Conservation (phyloP, 2,113 vertebrate genomes). For the Mormyrus lacerda region DNA sequence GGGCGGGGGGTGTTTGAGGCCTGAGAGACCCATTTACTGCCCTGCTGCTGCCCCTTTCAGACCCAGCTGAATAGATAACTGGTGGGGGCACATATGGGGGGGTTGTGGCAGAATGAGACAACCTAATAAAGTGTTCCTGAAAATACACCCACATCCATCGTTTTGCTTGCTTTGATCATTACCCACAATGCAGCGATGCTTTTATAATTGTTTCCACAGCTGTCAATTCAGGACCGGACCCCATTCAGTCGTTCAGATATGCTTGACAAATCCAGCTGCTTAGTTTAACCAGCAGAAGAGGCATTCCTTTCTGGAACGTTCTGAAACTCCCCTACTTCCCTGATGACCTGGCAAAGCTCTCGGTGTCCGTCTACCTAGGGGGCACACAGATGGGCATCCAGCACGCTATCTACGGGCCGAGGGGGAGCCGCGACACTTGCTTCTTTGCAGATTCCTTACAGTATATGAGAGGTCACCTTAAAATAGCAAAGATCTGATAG, state of each 20-base stretch:
- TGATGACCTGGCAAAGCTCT: neutral
- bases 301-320: neutral
- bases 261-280: neutral
- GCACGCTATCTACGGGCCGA: neutral
- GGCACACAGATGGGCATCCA: neutral
- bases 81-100: neutral
- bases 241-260: neutral
- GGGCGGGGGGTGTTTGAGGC: neutral
- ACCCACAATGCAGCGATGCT: neutral
- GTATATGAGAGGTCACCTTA: neutral
- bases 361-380: neutral
- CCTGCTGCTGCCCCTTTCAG: neutral
- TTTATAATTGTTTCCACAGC: neutral
- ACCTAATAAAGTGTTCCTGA: neutral
- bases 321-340: neutral
- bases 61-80: neutral
- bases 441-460: neutral
- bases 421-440: neutral
- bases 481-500: neutral
- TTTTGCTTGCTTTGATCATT: neutral
- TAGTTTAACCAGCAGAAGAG: neutral
- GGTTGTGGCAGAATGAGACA: neutral
- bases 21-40: neutral
- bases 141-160: neutral
- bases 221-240: neutral